These are phyloP conservation scores for Cyanistes caeruleus DNA, from an alignment of 2,113 vertebrate genomes.

Conservation along the genomic window DNA sequence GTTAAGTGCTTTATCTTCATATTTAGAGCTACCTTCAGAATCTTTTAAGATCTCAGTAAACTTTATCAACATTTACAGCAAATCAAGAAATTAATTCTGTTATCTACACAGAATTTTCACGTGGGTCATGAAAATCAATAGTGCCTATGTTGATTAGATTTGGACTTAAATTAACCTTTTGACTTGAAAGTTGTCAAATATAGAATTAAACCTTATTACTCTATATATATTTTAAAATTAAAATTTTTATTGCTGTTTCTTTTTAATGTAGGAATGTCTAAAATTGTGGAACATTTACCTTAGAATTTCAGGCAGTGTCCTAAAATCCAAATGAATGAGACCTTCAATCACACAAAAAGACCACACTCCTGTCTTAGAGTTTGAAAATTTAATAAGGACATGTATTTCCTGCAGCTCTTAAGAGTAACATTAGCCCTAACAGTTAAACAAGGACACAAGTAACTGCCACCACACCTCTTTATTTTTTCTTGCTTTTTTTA, in stretches of 20 bases:
- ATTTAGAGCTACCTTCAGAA: background rate
- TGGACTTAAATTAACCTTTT: conserved; percentile 25
- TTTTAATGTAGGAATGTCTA: background rate
- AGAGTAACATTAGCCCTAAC: background rate
- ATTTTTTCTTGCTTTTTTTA: background rate
- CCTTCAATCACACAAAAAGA: background rate
- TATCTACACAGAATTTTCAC: background rate
- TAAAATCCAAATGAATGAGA: background rate
- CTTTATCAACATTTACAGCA: background rate
- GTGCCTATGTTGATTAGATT: background rate
- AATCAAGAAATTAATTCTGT: background rate
- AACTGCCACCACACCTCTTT: background rate
- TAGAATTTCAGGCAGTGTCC: background rate
- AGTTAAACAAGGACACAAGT: background rate
- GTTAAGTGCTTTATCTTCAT: background rate
- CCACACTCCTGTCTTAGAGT: background rate
- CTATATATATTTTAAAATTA: background rate
- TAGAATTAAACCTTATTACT: background rate
- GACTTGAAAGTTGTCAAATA: background rate
- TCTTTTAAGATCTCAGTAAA: background rate
- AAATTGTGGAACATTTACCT: background rate
- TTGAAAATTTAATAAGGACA: background rate
- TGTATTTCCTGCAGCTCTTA: background rate
- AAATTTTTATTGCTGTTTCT: background rate
- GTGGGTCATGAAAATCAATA: background rate